A percentile compares a stretch with the other conserved stretches of the same genome.
Conservation (phyloP, 2,888 invertebrate species). For the Cynaeus angustus region DNA sequence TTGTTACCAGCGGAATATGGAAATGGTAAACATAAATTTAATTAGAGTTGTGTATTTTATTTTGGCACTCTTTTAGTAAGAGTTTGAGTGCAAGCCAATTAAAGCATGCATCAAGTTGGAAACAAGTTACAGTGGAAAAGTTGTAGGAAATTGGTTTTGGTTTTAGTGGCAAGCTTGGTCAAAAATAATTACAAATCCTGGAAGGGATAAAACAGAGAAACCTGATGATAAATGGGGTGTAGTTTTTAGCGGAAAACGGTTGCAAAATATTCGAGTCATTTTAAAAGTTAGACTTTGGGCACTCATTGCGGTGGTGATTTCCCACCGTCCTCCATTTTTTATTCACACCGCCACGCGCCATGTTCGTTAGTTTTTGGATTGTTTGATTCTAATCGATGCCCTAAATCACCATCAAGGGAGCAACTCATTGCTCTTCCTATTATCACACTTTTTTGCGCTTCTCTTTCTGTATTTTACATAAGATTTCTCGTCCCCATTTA, state of each 20-base stretch:
- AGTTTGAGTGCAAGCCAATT: constrained; percentile 35
- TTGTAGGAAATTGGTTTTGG: constrained; percentile 31
- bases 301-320: too few relatives aligned
- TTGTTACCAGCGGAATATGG: background rate
- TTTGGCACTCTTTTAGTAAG: constrained; percentile 36
- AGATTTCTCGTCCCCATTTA: too few relatives aligned
- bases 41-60: constrained; percentile 37
- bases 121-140: constrained; percentile 29
- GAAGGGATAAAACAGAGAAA: constrained; percentile 23
- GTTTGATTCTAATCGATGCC: constrained; percentile 35
- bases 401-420: constrained; percentile 37
- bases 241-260: constrained; percentile 43
- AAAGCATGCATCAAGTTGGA: constrained; percentile 43
- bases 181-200: constrained; percentile 45
- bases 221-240: constrained; percentile 47
- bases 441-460: constrained; percentile 13
- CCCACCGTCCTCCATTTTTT: too few relatives aligned
- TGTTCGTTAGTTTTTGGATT: too few relatives aligned
- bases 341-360: too few relatives aligned
- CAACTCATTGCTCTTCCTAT: constrained; percentile 29
- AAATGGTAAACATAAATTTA: constrained; percentile 31
- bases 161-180: constrained; percentile 16
- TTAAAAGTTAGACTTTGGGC: too few relatives aligned
- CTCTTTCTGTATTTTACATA: background rate
- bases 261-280: constrained; percentile 4